phyloP scores from a whole-genome alignment of 2,797 vertebrate genomes.

The Cephalopachus bancanus region DNA sequence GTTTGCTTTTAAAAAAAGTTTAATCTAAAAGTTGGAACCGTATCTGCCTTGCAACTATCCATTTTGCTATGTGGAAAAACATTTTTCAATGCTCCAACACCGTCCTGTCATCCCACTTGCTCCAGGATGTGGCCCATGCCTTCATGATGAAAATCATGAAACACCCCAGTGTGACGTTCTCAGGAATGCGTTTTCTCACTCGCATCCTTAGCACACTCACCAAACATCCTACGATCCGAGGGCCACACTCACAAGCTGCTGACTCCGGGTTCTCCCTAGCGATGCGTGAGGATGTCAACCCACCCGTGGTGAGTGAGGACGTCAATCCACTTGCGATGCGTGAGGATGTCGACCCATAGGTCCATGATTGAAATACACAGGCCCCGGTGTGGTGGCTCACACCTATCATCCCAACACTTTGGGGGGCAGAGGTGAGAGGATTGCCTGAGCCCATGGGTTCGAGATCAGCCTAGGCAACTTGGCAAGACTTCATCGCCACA shows the following conservation, averaged over 20 bases:
- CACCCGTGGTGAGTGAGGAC: not conserved
- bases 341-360: not conserved
- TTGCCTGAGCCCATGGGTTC: too few species aligned
- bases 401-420: too few species aligned
- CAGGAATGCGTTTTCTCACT: not conserved
- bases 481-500: too few species aligned
- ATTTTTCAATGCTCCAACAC: not conserved
- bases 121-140: not conserved
- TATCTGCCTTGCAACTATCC: not conserved
- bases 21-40: not conserved
- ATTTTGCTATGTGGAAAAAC: not conserved
- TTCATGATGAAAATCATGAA: not conserved
- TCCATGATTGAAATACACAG: too few species aligned
- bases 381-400: too few species aligned
- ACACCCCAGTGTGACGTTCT: not conserved
- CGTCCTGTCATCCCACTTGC: not conserved
- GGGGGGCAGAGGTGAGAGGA: too few species aligned
- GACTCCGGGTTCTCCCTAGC: not conserved
- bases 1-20: not conserved
- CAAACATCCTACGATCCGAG: not conserved
- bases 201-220: too few species aligned
- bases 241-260: too few species aligned
- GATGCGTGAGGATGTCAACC: not conserved
- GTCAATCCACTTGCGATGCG: too few species aligned
- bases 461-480: too few species aligned